Percentiles rank a stretch among this genome's conserved stretches.
Conservation (phyloP, 2,888 invertebrate species). For the Brachycybe producta region DNA sequence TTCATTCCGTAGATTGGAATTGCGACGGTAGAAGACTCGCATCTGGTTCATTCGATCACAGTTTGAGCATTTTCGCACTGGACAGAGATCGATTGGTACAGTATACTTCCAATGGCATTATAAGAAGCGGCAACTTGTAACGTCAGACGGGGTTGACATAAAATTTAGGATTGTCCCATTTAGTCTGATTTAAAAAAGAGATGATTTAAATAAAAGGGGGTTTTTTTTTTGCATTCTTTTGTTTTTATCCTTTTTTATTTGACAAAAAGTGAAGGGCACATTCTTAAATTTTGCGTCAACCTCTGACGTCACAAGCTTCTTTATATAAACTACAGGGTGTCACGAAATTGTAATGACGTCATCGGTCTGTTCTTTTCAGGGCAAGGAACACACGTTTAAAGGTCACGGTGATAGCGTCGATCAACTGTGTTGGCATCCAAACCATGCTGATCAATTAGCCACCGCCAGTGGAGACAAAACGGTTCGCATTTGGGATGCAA, state of each 20-base stretch:
- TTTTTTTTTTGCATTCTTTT: too few relatives aligned
- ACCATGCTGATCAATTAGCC: conserved; percentile 75
- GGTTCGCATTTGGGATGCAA: conserved; percentile 92
- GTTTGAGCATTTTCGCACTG: conserved; percentile 75
- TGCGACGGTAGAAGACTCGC: conserved; percentile 83
- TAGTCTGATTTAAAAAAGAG: too few relatives aligned
- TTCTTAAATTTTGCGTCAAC: too few relatives aligned
- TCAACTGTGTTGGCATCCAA: conserved; percentile 93
- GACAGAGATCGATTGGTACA: conserved; percentile 75
- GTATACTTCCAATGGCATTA: conserved; percentile 18
- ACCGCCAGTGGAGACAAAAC: conserved; percentile 97
- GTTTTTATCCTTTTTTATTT: too few relatives aligned
- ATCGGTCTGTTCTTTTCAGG: conserved; percentile 42
- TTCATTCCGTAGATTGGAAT: conserved; percentile 95
- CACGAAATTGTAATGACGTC: too few relatives aligned
- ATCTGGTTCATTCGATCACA: conserved; percentile 93
- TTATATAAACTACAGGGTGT: too few relatives aligned
- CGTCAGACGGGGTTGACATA: too few relatives aligned
- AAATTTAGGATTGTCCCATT: too few relatives aligned
- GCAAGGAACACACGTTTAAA: conserved; percentile 71
- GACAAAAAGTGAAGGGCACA: too few relatives aligned
- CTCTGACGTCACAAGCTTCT: too few relatives aligned
- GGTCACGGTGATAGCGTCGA: conserved; percentile 96
- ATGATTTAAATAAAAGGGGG: too few relatives aligned
- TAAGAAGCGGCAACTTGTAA: too few relatives aligned